Conservation (phyloP, 1,140 invertebrate species). For the Bombus pascuorum region DNA sequence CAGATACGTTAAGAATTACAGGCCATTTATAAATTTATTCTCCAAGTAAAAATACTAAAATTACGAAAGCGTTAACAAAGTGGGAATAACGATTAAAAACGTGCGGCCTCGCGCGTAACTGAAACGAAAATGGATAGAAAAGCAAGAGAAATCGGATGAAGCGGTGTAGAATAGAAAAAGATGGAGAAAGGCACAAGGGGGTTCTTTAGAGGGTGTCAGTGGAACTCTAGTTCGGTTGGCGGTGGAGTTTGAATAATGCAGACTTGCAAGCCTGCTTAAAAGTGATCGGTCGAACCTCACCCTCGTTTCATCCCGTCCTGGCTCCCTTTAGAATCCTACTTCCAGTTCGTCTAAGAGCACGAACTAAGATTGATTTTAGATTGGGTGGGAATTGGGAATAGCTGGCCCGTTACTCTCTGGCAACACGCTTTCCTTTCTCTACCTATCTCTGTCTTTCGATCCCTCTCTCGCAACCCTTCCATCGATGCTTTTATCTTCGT, state of each 20-base stretch:
- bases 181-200: constrained; percentile 53
- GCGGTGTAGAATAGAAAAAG: not conserved
- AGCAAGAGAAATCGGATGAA: not conserved
- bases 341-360: constrained; percentile 70
- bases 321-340: constrained; percentile 60
- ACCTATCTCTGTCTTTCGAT: constrained; percentile 8
- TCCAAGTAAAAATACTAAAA: not conserved
- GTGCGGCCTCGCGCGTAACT: constrained; percentile 5
- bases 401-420: constrained; percentile 64
- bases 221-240: constrained; percentile 50
- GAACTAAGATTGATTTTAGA: constrained; percentile 82
- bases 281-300: constrained; percentile 74
- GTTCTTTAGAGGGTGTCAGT: constrained; percentile 48
- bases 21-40: not conserved
- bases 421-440: constrained; percentile 10
- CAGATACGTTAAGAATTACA: not conserved
- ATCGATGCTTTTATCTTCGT: constrained; percentile 34
- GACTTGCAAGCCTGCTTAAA: constrained; percentile 79
- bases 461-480: constrained; percentile 18
- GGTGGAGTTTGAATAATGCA: constrained; percentile 81
- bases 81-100: not conserved
- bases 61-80: not conserved
- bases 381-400: constrained; percentile 80
- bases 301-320: constrained; percentile 32
- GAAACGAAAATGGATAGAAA: constrained; percentile 51